A percentile compares a stretch with the other conserved stretches of the same genome.
Evolutionary conservation across 1,140 invertebrate species (phyloP).

Genomic region (Augochlora pura): DNA sequence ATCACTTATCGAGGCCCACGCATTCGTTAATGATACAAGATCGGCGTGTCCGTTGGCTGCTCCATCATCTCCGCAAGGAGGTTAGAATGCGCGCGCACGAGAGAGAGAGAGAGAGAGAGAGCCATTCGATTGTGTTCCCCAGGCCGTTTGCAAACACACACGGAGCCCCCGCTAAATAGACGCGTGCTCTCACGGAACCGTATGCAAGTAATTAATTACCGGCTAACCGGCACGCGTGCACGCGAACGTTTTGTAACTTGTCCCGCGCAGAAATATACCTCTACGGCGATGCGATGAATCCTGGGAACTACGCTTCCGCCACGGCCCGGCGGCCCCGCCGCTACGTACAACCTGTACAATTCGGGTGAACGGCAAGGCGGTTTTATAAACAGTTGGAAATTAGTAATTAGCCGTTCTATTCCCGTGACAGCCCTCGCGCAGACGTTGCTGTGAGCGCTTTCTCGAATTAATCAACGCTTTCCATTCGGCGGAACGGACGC

Average conservation of each 20-base stretch:
- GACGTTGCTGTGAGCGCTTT: neutral
- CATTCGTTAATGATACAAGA: conserved; percentile 42
- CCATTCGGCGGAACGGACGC: no score
- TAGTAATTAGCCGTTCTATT: conserved; percentile 27
- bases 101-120: no score
- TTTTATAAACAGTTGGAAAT: conserved; percentile 32
- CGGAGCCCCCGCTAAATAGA: neutral
- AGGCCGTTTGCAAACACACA: conserved; percentile 40
- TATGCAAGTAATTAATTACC: conserved; percentile 55
- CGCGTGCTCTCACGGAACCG: conserved; percentile 17
- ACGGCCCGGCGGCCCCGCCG: conserved; percentile 26
- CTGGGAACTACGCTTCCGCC: conserved; percentile 30
- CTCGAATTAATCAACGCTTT: conserved; percentile 44
- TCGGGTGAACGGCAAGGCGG: conserved; percentile 26
- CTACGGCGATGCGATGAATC: conserved; percentile 39
- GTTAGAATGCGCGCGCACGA: neutral
- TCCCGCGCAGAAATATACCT: conserved; percentile 48
- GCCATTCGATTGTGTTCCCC: conserved; percentile 49
- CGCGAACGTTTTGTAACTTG: conserved; percentile 46
- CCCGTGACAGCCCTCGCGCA: neutral
- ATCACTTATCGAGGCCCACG: conserved; percentile 14
- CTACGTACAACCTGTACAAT: conserved; percentile 14
- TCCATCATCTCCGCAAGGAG: conserved; percentile 20
- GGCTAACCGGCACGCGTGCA: conserved; percentile 23
- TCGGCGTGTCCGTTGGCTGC: conserved; percentile 33